These are phyloP conservation scores for Tinamus major DNA, from an alignment of 2,797 vertebrate genomes.

Conservation along the genomic window DNA sequence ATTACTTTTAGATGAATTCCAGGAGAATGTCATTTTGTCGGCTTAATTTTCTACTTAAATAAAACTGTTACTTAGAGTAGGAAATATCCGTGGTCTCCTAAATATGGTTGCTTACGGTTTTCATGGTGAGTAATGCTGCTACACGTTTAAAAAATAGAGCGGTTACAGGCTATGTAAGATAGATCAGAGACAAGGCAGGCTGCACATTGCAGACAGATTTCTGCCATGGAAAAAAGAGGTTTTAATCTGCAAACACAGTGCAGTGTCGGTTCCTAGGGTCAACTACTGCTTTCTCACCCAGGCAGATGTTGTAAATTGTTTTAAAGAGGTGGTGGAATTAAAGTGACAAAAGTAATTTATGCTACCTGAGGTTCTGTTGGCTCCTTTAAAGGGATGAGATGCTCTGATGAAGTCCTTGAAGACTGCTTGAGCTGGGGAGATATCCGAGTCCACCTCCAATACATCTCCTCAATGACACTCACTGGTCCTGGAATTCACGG, in stretches of 20 bases:
- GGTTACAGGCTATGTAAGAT: not conserved
- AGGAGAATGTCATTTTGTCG: not conserved
- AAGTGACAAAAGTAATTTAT: constrained; percentile 69
- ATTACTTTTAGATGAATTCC: not conserved
- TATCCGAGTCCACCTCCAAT: not conserved
- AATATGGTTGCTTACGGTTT: not conserved
- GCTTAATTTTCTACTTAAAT: not conserved
- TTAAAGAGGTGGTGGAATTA: constrained; percentile 57
- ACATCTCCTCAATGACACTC: not conserved
- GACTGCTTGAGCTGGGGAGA: not conserved
- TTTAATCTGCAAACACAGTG: constrained; percentile 21
- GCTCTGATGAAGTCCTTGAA: not conserved
- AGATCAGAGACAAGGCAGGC: not conserved
- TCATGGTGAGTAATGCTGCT: not conserved
- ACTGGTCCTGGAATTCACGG: not conserved
- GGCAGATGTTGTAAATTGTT: constrained; percentile 50
- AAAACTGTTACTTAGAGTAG: not conserved
- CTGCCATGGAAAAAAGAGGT: not conserved
- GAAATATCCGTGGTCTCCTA: not conserved
- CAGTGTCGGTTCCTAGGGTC: not conserved
- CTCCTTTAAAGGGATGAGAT: not conserved
- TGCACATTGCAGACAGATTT: not conserved
- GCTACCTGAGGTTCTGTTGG: not conserved
- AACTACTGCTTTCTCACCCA: constrained; percentile 49
- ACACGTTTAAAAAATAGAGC: not conserved